Conservation (phyloP, 64 coral and sea anemone genomes). For the Actinia tenebrosa region DNA sequence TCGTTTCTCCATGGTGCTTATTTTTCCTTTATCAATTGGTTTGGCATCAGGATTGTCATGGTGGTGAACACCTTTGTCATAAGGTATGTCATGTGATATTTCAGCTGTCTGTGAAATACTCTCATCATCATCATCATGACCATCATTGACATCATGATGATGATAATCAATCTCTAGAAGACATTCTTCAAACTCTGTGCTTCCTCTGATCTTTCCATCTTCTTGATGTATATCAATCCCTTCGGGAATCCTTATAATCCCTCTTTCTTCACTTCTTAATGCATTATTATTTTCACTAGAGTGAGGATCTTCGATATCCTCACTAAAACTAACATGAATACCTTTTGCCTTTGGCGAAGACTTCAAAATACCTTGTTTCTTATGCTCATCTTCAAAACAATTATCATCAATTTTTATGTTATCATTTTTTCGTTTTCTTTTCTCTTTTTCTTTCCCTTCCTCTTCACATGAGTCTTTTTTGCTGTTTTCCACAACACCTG, state of each 20-base stretch:
- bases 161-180: neutral
- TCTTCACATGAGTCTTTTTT: neutral
- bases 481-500: neutral
- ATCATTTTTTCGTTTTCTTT: neutral
- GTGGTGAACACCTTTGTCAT: neutral
- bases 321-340: constrained; percentile 7
- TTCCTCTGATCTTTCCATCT: neutral
- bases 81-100: neutral
- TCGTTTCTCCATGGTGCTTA: constrained; percentile 57
- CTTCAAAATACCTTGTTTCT: constrained; percentile 30
- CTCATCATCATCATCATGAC: neutral
- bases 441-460: neutral
- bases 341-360: neutral
- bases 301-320: neutral
- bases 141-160: neutral
- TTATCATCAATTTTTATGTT: neutral
- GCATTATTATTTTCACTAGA: neutral
- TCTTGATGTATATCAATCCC: constrained; percentile 32
- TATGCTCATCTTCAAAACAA: constrained; percentile 1
- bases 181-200: neutral
- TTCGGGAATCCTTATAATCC: constrained; percentile 46
- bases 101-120: neutral
- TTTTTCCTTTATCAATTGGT: neutral
- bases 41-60: neutral
- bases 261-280: constrained; percentile 13